phyloP scores from a whole-genome alignment of 2,797 vertebrate genomes.

The Forpus xanthops region DNA sequence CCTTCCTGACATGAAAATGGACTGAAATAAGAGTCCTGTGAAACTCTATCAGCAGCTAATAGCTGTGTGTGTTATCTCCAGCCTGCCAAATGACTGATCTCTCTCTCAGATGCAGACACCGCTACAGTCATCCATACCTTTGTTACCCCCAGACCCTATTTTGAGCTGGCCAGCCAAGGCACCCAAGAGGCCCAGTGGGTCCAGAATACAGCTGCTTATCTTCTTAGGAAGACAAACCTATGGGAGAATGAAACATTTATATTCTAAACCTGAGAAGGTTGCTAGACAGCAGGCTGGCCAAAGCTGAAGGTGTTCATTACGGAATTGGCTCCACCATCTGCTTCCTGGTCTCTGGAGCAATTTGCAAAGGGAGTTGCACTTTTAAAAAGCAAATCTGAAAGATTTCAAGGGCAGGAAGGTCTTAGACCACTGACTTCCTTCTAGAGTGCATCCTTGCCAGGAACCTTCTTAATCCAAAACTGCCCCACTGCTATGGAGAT shows the following conservation, averaged over 20 bases:
- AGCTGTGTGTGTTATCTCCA: slow-evolving; percentile 10
- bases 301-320: slow-evolving; percentile 10
- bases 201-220: slow-evolving; percentile 12
- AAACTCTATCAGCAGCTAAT: slow-evolving; percentile 32
- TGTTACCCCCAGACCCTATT: slow-evolving; percentile 5
- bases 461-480: background rate
- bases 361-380: background rate
- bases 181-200: background rate
- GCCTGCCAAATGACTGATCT: background rate
- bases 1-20: slow-evolving; percentile 28
- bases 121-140: background rate
- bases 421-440: background rate
- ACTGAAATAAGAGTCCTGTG: slow-evolving; percentile 28
- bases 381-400: background rate
- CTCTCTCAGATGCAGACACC: background rate
- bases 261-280: background rate
- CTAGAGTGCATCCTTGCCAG: background rate
- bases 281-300: background rate
- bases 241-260: background rate
- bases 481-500: rapidly evolving
- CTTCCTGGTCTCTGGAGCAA: background rate
- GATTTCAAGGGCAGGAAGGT: background rate
- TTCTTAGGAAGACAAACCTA: background rate
- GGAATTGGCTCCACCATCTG: background rate
- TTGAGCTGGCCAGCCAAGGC: background rate